Conservation (phyloP, 1,140 invertebrate species). For the Nilaparvata lugens region DNA sequence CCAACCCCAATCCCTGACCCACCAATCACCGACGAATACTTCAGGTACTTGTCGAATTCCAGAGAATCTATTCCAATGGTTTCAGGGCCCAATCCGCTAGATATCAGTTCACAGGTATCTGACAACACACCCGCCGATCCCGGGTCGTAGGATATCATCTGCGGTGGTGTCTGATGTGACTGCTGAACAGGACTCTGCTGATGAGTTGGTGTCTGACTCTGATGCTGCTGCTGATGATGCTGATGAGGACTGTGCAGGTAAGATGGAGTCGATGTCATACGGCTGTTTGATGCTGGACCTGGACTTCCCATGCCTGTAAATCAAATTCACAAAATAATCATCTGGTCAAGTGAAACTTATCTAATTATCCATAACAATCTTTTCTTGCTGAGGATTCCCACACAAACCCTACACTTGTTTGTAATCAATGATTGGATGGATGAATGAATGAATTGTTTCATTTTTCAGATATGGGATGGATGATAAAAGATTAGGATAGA, state of each 20-base stretch:
- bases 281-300: no score
- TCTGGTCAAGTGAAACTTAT: no score
- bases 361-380: no score
- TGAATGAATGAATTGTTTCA: no score
- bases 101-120: background rate
- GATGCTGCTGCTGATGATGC: background rate
- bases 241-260: background rate
- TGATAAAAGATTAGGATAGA: no score
- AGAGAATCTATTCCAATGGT: constrained; percentile 7
- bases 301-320: no score
- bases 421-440: no score
- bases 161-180: background rate
- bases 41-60: constrained; percentile 41
- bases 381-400: no score
- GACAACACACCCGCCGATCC: background rate
- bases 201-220: background rate
- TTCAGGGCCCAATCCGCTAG: background rate
- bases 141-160: background rate
- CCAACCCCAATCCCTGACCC: background rate
- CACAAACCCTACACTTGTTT: no score
- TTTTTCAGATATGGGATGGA: no score
- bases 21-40: constrained; percentile 30
- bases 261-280: background rate
- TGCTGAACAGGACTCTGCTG: background rate
- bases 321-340: no score